phyloP scores from a whole-genome alignment of 1,140 invertebrate genomes.

The Gerris buenoi region DNA sequence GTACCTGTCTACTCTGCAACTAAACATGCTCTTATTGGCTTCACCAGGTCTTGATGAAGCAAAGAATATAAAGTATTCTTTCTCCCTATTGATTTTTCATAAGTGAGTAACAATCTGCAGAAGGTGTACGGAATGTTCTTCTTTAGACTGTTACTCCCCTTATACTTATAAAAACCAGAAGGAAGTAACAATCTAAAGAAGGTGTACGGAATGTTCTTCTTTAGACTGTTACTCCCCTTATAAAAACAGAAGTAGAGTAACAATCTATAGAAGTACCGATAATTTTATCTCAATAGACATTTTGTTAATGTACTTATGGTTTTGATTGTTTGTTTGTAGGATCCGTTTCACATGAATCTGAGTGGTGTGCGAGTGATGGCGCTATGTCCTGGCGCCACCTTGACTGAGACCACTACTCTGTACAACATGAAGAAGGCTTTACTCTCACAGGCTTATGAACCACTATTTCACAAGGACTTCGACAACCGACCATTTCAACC shows the following conservation, averaged over 20 bases:
- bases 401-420: constrained; percentile 33
- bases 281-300: too few species aligned
- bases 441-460: constrained; percentile 48
- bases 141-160: too few species aligned
- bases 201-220: too few species aligned
- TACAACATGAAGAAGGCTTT: constrained; percentile 36
- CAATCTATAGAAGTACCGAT: too few species aligned
- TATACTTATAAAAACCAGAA: too few species aligned
- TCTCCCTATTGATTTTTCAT: too few species aligned
- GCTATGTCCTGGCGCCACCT: constrained; percentile 37
- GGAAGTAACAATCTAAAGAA: too few species aligned
- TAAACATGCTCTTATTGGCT: constrained; percentile 56
- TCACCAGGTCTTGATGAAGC: constrained; percentile 55
- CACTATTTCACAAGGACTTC: constrained; percentile 48
- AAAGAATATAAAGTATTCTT: constrained; percentile 1
- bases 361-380: constrained; percentile 38
- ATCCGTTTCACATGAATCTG: constrained; percentile 34
- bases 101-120: too few species aligned
- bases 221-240: too few species aligned
- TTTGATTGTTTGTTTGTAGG: constrained; percentile 24
- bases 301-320: too few species aligned
- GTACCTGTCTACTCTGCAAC: constrained; percentile 61
- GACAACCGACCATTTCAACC: constrained; percentile 42
- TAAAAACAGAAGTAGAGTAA: too few species aligned
- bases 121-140: too few species aligned